phyloP scores from a whole-genome alignment of 2,113 vertebrate genomes.

The Catharus minimus region DNA sequence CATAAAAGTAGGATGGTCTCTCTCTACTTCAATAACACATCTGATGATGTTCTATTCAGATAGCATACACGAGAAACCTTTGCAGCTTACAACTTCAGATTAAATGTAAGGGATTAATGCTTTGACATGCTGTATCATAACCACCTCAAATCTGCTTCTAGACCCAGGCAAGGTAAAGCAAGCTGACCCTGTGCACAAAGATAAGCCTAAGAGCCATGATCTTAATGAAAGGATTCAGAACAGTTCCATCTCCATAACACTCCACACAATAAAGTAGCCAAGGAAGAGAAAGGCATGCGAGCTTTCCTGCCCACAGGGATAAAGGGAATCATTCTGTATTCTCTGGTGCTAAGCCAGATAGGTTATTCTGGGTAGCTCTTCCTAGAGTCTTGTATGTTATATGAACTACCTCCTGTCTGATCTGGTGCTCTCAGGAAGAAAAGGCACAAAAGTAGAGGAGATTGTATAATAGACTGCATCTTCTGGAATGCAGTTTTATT shows the following conservation, averaged over 20 bases:
- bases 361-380: background rate
- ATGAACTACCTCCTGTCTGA: background rate
- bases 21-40: background rate
- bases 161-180: background rate
- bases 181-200: background rate
- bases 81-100: background rate
- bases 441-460: background rate
- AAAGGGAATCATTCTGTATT: background rate
- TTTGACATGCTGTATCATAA: background rate
- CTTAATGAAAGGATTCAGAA: background rate
- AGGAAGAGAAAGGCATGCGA: rapidly evolving
- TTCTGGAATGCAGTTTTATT: background rate
- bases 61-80: rapidly evolving
- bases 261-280: background rate
- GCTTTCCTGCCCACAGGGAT: background rate
- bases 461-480: rapidly evolving
- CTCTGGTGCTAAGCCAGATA: background rate
- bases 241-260: background rate
- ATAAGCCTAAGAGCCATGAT: rapidly evolving
- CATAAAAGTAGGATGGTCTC: background rate
- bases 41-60: background rate
- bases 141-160: background rate
- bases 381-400: rapidly evolving
- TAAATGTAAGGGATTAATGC: background rate
- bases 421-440: background rate